phyloP scores from a whole-genome alignment of 1,140 invertebrate species.

The Vanessa atalanta region DNA sequence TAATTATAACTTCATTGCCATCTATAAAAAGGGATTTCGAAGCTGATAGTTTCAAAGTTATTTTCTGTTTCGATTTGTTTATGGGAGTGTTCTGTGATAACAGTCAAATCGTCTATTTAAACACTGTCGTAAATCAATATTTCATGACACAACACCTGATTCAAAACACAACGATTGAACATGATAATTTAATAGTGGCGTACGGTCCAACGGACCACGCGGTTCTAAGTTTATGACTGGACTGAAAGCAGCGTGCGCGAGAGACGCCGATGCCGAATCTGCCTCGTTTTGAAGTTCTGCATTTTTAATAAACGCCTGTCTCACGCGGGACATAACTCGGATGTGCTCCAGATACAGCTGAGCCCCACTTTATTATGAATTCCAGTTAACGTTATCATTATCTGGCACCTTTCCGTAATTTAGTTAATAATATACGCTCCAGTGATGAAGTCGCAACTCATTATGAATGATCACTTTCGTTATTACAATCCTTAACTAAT shows the following conservation, averaged over 20 bases:
- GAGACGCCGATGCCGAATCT: conserved; percentile 66
- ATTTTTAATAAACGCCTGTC: conserved; percentile 78
- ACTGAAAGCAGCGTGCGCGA: conserved; percentile 67
- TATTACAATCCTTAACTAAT: neutral
- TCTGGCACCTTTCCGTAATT: conserved; percentile 69
- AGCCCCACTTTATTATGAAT: conserved; percentile 73
- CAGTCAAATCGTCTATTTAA: neutral
- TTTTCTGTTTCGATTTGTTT: neutral
- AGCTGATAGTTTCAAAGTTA: neutral
- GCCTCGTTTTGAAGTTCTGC: conserved; percentile 75
- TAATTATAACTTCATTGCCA: conserved; percentile 22
- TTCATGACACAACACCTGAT: neutral
- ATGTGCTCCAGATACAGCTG: conserved; percentile 73
- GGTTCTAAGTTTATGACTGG: conserved; percentile 32
- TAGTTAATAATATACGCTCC: conserved; percentile 62
- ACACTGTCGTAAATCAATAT: neutral
- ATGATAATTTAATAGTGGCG: neutral
- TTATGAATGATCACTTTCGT: conserved; percentile 17
- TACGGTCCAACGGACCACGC: conserved; percentile 30
- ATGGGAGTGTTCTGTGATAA: neutral
- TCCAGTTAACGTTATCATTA: conserved; percentile 79
- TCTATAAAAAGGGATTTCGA: conserved; percentile 2
- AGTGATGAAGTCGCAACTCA: neutral
- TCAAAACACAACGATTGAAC: neutral
- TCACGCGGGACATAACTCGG: conserved; percentile 79